Evolutionary conservation across 92 coral and sea anemone species (phyloP).

Genomic region (Porites evermanni): DNA sequence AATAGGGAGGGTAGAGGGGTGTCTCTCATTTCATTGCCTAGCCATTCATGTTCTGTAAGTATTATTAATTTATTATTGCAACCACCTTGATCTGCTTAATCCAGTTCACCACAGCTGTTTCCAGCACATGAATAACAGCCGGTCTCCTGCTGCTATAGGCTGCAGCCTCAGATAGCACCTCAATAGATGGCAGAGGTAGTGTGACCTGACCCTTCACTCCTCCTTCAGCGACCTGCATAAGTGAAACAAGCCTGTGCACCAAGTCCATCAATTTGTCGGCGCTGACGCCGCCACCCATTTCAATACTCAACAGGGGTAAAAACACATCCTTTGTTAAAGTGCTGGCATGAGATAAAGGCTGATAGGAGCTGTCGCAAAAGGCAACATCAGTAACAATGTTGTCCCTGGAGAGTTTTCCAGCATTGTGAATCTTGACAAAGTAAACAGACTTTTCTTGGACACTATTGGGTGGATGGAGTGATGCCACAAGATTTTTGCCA

Average conservation of each 20-base stretch:
- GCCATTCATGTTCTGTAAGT: too few species aligned
- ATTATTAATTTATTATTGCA: not conserved
- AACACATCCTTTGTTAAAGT: conserved; percentile 89
- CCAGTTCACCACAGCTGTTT: conserved; percentile 97
- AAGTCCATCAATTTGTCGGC: conserved; percentile 99
- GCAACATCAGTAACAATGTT: conserved; percentile 93
- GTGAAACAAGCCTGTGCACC: conserved; percentile 92
- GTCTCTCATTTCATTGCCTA: too few species aligned
- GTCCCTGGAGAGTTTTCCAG: conserved; percentile 89
- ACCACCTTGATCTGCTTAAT: conserved; percentile 94
- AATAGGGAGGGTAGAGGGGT: too few species aligned
- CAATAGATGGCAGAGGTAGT: conserved; percentile 98
- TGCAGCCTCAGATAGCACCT: conserved; percentile 99
- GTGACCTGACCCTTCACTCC: conserved; percentile 85
- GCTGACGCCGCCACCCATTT: conserved; percentile 98
- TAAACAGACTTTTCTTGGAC: conserved; percentile 92
- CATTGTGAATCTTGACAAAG: conserved; percentile 78
- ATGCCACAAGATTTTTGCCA: conserved; percentile 79
- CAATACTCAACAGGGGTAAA: conserved; percentile 95
- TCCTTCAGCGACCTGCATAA: conserved; percentile 91
- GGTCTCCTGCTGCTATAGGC: conserved; percentile 98
- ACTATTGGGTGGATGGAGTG: conserved; percentile 83
- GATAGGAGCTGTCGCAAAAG: conserved; percentile 92
- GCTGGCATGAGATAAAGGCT: conserved; percentile 76
- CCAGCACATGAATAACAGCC: conserved; percentile 97